Evolutionary conservation across 2,113 vertebrate species (phyloP), one percentile per base, ranked within the genome.

Genomic region (Sterrhoptilus dennistouni): DNA sequence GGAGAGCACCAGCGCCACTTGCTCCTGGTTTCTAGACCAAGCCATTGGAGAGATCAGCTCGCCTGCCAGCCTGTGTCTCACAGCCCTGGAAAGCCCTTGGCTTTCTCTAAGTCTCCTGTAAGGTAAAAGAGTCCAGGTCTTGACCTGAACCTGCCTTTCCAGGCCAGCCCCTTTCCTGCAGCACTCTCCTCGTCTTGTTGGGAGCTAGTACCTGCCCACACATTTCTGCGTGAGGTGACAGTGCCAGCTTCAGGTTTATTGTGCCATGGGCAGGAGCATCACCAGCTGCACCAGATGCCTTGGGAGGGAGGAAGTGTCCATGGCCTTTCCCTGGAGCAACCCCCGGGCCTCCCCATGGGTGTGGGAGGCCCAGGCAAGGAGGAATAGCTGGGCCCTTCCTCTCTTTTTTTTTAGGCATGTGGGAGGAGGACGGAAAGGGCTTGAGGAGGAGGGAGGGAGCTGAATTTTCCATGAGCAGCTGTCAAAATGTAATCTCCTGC

Each of bases 381-480:
- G 92, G 27, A 90, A 80, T 71, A 63, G 76, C 75, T 84, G 65
- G 53, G 90, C 72, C 54, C 42, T 90, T 93, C 89, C 95, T 70
- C 47, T 38, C 10, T 54, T 27, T 74, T 74, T 70, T 83, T 71
- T 59, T 42, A 85, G 72, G 86, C 64, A 29, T 53, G 89, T 86
- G 74, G 94, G 90, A 92, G 92, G 93, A 92, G 89, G 80, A 69
- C 0, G 2, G 81, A 92, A 96, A 71, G 96, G 74, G 87, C 78
- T 95, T 0, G 21, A 83, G 91, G 94, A 84, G 87, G 93, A 83
- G 71, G 69, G 64, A 90, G 89, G 38, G 87, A 94, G 90, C 83
- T 94, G 91, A 96, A 94, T 96, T 97, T 97, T 97, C 97, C 94
- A 89, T 93, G 86, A 96, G 91, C 93, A 96, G 93, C 95, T 97